A percentile compares a stretch with the other conserved stretches of the same genome.
These are phyloP conservation scores for Merodon equestris DNA, from an alignment of 2,888 invertebrate genomes.

Conservation along the genomic window DNA sequence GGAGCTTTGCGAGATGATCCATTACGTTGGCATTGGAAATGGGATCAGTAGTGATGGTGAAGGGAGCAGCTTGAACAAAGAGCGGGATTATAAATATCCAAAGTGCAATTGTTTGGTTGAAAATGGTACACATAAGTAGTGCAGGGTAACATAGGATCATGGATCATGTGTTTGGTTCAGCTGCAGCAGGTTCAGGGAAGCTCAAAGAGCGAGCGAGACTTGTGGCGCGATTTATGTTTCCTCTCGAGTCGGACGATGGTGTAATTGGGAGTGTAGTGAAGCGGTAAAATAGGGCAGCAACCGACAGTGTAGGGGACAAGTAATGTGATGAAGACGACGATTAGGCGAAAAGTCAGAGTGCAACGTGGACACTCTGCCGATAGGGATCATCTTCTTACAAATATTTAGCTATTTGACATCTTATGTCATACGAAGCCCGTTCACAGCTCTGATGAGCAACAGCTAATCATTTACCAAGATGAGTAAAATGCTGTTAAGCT, in stretches of 20 bases:
- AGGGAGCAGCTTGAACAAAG: constrained; percentile 49
- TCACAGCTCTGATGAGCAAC: too few species aligned
- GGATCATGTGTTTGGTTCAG: background rate
- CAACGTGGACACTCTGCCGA: too few species aligned
- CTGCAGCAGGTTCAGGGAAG: constrained; percentile 1
- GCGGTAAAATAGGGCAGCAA: constrained; percentile 2
- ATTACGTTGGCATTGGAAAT: constrained; percentile 29
- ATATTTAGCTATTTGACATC: too few species aligned
- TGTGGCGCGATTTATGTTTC: constrained; percentile 57
- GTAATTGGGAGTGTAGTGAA: constrained; percentile 31
- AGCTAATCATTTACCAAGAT: too few species aligned
- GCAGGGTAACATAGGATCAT: background rate
- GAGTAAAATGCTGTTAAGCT: too few species aligned
- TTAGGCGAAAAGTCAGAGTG: background rate
- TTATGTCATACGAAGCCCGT: too few species aligned
- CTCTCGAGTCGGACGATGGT: constrained; percentile 22
- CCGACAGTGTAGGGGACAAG: constrained; percentile 20
- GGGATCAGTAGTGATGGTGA: constrained; percentile 47
- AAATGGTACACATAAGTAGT: constrained; percentile 50
- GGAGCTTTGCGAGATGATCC: constrained; percentile 41
- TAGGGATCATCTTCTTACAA: too few species aligned
- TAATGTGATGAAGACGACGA: background rate
- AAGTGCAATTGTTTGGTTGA: constrained; percentile 64
- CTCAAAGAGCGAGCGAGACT: constrained; percentile 14
- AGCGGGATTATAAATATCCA: constrained; percentile 60